Base-by-base conservation (phyloP, 2,888 invertebrate species). In the Bellardia bayeri region DNA sequence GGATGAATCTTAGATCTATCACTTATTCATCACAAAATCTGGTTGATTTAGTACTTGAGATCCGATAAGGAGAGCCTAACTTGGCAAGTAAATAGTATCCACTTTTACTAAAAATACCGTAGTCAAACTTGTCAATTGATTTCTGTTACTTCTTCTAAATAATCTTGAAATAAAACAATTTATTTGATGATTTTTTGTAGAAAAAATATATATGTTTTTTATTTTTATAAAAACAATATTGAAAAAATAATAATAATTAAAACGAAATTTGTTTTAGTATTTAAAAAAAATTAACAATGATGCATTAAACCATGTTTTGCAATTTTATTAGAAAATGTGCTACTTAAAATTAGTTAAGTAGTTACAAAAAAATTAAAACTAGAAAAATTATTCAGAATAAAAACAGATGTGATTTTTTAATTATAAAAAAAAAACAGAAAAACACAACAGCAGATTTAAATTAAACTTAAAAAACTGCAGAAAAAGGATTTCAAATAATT, bases 221-320 rank as follows among this genome's bases (percentile, higher is more conserved):
- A 81, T 82, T 87, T 49, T 42, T 33, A 81, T 54, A 54, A 84
- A 87, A 84, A 81, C 80, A 76, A 87, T 72, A 72, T 71, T 51
- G 45, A 56, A 64, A 80, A 68, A 79, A 87, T 58, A 74, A 56
- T 42, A 79, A 58, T 30, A 79, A 80, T 63, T 76, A 30, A 80
- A 74, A 82, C 74, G 33, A 64, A 80, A 75, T 71, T 71, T 64
- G 37, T 87, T 87, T 81, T 84, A 82, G 78, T 84, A 87, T 49
- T 54, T 14, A n/a, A 37, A 78, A 87, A 82, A 69, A 82, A 86
- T 78, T 82, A 89, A 89, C 87, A 89, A 88, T 89, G 76, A 87
- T 89, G 86, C 87, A 82, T 82, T 86, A 89, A 88, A 88, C 87
- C 82, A 88, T 74, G 84, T 85, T 88, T 88, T 87, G 85, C 84